phyloP scores from a whole-genome alignment of 2,888 invertebrate species.

The Vandiemenella viatica region DNA sequence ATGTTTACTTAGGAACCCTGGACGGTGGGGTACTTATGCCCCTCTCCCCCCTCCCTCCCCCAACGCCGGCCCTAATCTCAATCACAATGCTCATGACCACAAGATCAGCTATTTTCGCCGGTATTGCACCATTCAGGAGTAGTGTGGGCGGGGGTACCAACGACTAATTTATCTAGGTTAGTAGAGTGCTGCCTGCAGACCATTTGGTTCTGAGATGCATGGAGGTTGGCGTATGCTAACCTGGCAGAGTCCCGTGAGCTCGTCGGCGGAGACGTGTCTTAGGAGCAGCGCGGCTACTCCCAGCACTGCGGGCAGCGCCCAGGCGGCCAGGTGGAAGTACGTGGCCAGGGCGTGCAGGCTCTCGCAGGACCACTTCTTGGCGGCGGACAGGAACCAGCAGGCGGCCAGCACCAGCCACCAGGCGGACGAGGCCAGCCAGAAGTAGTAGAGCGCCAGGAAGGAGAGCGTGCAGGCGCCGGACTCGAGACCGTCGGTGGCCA shows the following conservation, averaged over 20 bases:
- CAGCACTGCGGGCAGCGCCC: slow-evolving; percentile 75
- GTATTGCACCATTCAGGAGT: too few species aligned
- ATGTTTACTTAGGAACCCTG: too few species aligned
- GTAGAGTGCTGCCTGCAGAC: too few species aligned
- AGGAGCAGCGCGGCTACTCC: slow-evolving; percentile 70
- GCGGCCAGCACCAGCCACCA: slow-evolving; percentile 83
- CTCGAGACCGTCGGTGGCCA: slow-evolving; percentile 35
- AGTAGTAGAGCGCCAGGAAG: slow-evolving; percentile 61
- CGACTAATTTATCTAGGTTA: too few species aligned
- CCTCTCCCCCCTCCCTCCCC: too few species aligned
- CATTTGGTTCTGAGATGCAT: too few species aligned
- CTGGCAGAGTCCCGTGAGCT: slow-evolving; percentile 71
- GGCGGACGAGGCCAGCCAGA: slow-evolving; percentile 49
- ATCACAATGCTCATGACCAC: too few species aligned
- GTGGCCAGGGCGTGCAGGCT: slow-evolving; percentile 74
- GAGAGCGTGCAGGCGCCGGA: slow-evolving; percentile 48
- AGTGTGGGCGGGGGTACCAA: too few species aligned
- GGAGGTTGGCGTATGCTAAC: slow-evolving; percentile 28
- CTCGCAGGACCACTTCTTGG: slow-evolving; percentile 87
- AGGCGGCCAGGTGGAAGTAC: slow-evolving; percentile 72
- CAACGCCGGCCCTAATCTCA: too few species aligned
- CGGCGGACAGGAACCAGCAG: slow-evolving; percentile 80
- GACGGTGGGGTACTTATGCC: too few species aligned
- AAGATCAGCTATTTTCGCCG: too few species aligned
- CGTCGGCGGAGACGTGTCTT: slow-evolving; percentile 60